Evolutionary conservation across 2,113 vertebrate genomes (phyloP), one percentile per base, ranked within the genome.

Genomic region (Lepus europaeus): DNA sequence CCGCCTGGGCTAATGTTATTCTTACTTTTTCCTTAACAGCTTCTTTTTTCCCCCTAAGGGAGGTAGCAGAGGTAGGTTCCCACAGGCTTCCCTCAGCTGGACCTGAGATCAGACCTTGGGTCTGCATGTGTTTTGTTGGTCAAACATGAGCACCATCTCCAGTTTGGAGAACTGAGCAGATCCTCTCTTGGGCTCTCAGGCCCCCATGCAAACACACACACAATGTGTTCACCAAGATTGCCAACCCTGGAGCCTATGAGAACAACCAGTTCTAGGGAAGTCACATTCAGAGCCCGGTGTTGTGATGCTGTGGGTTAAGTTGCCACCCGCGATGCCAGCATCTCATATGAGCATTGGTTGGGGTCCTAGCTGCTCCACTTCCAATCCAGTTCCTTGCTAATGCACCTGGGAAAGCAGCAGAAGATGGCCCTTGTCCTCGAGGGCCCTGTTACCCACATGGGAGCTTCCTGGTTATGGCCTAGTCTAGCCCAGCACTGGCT

Each of bases 21-120:
- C 22, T 79, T 91, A 76, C 39, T 56, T 74, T 80, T 97, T 69
- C 29, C 29, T 94, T 64, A 53, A 63, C 22, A 87, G 77, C 10
- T 93, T 45, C 53, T 29, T 31, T 74, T 69, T 85, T 20, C 17
- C 36, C 39, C 31, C 69, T 84, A 56, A 77, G 39, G 19, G 49
- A 87, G 31, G 72, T 5, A n/a, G 31, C 17, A 25, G 89, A 94
- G 33, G 66, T 20, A 77, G 69, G 56, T 36, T 59, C 3, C 0
- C 85, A 92, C 93, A 90, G 14, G 13, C 53, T 93, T 66, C 33
- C 4, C 29, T 87, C 68, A 86, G 29, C 8, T 85, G 79, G 56
- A 74, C 63, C 51, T 59, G n/a, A 69, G 73, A 86, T 90, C 74
- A 90, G 78, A 88, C 36, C 77, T 36, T 8, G 53, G 79, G 49